Evolutionary conservation across 92 coral and sea anemone species (phyloP).

Genomic region (Pocillopora meandrina): DNA sequence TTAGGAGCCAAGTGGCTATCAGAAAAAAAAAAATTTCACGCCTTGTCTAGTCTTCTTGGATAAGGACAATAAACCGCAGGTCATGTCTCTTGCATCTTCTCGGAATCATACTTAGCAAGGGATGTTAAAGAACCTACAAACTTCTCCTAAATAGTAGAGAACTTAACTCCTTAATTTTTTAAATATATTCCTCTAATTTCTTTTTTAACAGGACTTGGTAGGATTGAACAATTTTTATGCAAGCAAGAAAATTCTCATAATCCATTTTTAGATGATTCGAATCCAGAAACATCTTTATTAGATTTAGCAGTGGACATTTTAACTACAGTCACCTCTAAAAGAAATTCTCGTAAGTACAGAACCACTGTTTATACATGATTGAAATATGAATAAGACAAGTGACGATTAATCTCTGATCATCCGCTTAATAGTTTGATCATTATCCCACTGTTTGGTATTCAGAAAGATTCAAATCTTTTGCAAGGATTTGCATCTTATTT

Average conservation of each 20-base stretch:
- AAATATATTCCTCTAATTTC: background rate
- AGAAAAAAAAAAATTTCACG: too few relatives aligned
- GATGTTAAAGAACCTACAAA: too few relatives aligned
- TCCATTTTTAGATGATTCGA: constrained; percentile 81
- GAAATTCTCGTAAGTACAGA: constrained; percentile 86
- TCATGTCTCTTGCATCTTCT: too few relatives aligned
- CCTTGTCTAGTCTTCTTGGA: too few relatives aligned
- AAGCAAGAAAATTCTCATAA: constrained; percentile 66
- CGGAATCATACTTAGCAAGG: too few relatives aligned
- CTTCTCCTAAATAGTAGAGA: too few relatives aligned
- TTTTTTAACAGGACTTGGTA: constrained; percentile 68
- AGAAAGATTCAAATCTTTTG: too few relatives aligned
- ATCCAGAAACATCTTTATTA: constrained; percentile 68
- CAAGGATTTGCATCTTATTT: too few relatives aligned
- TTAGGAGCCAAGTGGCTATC: too few relatives aligned
- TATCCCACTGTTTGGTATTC: background rate
- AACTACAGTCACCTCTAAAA: constrained; percentile 80
- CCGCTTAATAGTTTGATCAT: background rate
- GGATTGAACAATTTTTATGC: constrained; percentile 59
- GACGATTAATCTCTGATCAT: too few relatives aligned
- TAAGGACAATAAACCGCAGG: too few relatives aligned
- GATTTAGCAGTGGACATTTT: constrained; percentile 89
- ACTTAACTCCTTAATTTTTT: background rate
- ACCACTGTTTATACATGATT: background rate
- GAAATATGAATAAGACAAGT: background rate